Evolutionary conservation across 2,797 vertebrate species (phyloP).

Genomic region (Tokudaia tokunoshimensis): DNA sequence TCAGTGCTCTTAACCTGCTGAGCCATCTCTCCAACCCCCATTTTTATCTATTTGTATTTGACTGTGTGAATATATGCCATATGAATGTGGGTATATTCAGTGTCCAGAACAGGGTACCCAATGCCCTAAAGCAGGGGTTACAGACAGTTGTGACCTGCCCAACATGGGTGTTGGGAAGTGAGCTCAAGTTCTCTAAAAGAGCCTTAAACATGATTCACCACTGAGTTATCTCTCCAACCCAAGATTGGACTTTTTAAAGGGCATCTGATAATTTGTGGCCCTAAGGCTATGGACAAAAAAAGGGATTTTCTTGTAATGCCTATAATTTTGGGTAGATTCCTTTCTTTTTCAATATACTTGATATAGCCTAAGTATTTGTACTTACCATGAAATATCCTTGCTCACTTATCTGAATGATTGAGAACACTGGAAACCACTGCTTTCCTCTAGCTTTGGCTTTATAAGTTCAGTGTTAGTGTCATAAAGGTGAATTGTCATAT

Average conservation of each 20-base stretch:
- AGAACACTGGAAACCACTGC: background rate
- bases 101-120: background rate
- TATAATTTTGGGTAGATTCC: background rate
- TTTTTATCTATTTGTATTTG: background rate
- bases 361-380: background rate
- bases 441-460: constrained; percentile 27
- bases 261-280: background rate
- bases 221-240: background rate
- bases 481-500: constrained; percentile 6
- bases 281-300: background rate
- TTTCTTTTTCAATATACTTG: background rate
- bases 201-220: background rate
- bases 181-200: background rate
- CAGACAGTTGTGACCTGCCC: background rate
- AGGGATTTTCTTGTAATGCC: background rate
- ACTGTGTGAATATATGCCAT: background rate
- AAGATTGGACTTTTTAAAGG: background rate
- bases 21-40: too few relatives aligned
- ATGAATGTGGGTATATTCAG: background rate
- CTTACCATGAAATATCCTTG: background rate
- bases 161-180: background rate
- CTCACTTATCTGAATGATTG: background rate
- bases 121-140: background rate
- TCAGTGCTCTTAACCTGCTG: too few relatives aligned
- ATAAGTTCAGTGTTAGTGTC: background rate